These are phyloP conservation scores for Hoplostethus atlanticus DNA, from an alignment of 2,797 vertebrate species.

Conservation along the genomic window DNA sequence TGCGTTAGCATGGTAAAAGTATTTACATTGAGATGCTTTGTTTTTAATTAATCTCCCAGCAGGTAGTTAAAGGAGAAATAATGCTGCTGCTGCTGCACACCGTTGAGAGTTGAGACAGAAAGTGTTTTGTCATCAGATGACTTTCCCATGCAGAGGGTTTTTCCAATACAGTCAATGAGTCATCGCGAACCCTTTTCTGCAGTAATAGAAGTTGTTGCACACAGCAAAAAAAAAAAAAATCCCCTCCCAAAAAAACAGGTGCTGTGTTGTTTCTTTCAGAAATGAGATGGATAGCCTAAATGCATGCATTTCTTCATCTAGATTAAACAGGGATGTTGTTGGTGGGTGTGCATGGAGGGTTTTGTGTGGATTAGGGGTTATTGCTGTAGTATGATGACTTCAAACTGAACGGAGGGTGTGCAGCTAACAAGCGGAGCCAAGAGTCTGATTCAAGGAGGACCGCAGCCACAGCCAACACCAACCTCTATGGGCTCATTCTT, in stretches of 20 bases:
- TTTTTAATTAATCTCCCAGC: too few relatives aligned
- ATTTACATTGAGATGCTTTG: too few relatives aligned
- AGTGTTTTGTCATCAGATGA: too few relatives aligned
- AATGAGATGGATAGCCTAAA: constrained; percentile 7
- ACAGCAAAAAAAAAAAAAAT: too few relatives aligned
- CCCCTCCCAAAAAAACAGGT: background rate
- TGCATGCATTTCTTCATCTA: constrained; percentile 3
- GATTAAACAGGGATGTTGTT: constrained; percentile 1
- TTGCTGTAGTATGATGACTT: constrained; percentile 22
- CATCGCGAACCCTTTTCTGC: too few relatives aligned
- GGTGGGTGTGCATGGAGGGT: constrained; percentile 6
- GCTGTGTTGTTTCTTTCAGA: background rate
- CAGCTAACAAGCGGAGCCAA: constrained; percentile 9
- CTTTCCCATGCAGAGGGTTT: too few relatives aligned
- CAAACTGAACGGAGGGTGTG: constrained; percentile 11
- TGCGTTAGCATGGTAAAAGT: too few relatives aligned
- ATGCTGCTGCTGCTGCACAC: too few relatives aligned
- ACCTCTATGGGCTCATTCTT: constrained; percentile 25
- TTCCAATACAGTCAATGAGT: too few relatives aligned
- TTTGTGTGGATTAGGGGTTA: constrained; percentile 14
- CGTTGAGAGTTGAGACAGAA: too few relatives aligned
- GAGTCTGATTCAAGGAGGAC: background rate
- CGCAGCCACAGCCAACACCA: constrained; percentile 17
- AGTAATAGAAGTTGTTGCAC: too few relatives aligned
- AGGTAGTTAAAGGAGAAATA: too few relatives aligned